These are phyloP conservation scores for Tupaia tana DNA, from an alignment of 2,113 vertebrate species.

Conservation along the genomic window DNA sequence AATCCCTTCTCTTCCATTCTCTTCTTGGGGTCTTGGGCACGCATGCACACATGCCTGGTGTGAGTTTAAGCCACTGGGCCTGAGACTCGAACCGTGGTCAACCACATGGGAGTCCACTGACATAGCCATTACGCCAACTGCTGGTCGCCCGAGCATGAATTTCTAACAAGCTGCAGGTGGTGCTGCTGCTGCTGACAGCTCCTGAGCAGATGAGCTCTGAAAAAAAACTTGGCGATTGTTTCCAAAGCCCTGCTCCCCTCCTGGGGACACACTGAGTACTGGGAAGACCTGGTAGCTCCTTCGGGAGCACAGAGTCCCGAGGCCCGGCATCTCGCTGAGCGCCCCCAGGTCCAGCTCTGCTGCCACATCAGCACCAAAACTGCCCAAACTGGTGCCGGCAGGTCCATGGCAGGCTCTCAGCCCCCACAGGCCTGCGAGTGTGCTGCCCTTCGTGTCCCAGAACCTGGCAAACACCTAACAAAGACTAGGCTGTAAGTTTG, in stretches of 20 bases:
- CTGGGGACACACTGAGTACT: not conserved
- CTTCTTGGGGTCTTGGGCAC: too few relatives aligned
- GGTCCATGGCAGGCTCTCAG: accelerated
- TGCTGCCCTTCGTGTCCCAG: not conserved
- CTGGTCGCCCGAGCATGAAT: not conserved
- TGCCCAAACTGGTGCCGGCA: not conserved
- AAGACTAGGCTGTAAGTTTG: not conserved
- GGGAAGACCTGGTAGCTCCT: not conserved
- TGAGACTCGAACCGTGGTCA: too few relatives aligned
- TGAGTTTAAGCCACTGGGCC: too few relatives aligned
- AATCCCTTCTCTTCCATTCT: too few relatives aligned
- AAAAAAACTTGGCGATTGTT: not conserved
- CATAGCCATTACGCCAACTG: too few relatives aligned
- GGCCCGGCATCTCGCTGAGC: not conserved
- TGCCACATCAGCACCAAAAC: not conserved
- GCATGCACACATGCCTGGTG: too few relatives aligned
- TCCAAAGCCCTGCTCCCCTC: not conserved
- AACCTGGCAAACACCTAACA: not conserved
- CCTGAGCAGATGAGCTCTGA: not conserved
- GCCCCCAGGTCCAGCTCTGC: not conserved
- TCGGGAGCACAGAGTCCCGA: not conserved
- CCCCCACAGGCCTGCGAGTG: not conserved
- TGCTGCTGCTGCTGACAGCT: not conserved
- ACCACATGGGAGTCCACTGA: too few relatives aligned
- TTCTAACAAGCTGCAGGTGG: not conserved